phyloP scores from a whole-genome alignment of 1,140 invertebrate species.

The Ceratoteleas bidentatus region DNA sequence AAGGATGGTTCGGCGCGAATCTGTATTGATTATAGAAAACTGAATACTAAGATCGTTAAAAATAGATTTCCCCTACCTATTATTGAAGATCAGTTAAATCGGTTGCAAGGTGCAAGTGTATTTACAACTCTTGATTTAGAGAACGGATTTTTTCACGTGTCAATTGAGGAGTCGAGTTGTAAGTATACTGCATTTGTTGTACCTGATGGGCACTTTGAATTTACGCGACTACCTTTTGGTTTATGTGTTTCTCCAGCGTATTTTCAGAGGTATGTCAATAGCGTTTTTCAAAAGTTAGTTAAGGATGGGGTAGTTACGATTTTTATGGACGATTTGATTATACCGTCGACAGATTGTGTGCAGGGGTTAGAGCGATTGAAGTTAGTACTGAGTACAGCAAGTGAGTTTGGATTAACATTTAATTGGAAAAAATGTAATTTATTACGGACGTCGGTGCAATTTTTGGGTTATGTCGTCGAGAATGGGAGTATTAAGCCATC shows the following conservation, averaged over 20 bases:
- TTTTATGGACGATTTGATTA: constrained; percentile 73
- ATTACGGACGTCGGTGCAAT: constrained; percentile 58
- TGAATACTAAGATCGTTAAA: constrained; percentile 49
- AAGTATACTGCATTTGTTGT: constrained; percentile 16
- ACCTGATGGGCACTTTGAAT: constrained; percentile 34
- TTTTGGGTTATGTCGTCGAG: constrained; percentile 69
- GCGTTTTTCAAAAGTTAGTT: constrained; percentile 36
- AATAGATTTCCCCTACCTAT: constrained; percentile 65
- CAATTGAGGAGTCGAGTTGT: constrained; percentile 23
- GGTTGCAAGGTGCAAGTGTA: constrained; percentile 23
- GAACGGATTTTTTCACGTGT: constrained; percentile 41
- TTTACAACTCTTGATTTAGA: constrained; percentile 68
- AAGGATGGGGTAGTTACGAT: constrained; percentile 30
- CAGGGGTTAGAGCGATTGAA: constrained; percentile 57
- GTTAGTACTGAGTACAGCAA: constrained; percentile 50
- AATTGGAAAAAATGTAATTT: constrained; percentile 70
- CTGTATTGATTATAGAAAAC: constrained; percentile 24
- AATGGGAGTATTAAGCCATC: constrained; percentile 44
- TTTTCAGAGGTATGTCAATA: constrained; percentile 33
- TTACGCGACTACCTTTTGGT: constrained; percentile 35
- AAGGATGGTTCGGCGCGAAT: constrained; percentile 23
- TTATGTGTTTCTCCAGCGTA: constrained; percentile 20
- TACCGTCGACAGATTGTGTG: constrained; percentile 46
- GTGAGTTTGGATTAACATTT: constrained; percentile 60
- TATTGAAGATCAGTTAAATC: constrained; percentile 47